These are phyloP conservation scores for Xylota segnis DNA, from an alignment of 2,888 invertebrate genomes.

Conservation along the genomic window DNA sequence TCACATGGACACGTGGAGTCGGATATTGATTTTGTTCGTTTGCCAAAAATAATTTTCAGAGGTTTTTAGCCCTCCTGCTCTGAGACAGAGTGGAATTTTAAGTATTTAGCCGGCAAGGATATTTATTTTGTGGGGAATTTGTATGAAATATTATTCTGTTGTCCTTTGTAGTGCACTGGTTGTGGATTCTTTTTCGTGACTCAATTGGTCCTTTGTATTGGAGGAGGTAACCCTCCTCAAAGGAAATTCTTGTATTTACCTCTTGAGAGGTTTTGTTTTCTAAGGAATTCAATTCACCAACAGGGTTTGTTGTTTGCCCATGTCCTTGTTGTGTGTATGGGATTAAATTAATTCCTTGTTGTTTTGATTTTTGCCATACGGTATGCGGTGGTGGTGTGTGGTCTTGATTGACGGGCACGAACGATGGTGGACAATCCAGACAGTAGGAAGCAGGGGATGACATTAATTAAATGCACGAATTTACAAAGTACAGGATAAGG, in stretches of 20 bases:
- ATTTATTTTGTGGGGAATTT: conserved; percentile 53
- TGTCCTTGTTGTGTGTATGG: conserved; percentile 10
- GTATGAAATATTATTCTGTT: conserved; percentile 37
- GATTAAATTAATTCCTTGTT: conserved; percentile 65
- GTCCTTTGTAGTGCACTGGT: conserved; percentile 48
- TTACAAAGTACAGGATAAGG: neutral
- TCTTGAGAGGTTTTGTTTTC: conserved; percentile 31
- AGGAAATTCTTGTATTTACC: conserved; percentile 32
- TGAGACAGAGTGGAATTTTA: conserved; percentile 56
- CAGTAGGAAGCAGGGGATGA: conserved; percentile 8
- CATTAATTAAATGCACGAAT: conserved; percentile 60
- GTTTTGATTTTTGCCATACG: conserved; percentile 59
- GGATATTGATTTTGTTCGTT: conserved; percentile 74
- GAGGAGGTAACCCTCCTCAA: conserved; percentile 49
- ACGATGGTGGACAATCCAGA: conserved; percentile 14
- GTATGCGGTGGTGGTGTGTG: conserved; percentile 3
- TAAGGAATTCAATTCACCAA: neutral
- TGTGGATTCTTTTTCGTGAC: conserved; percentile 41
- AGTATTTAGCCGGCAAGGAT: conserved; percentile 55
- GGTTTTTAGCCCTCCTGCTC: conserved; percentile 3
- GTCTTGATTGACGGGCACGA: conserved; percentile 50
- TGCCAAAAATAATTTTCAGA: conserved; percentile 67
- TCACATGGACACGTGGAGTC: conserved; percentile 66
- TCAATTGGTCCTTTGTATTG: conserved; percentile 59
- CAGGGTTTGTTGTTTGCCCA: neutral